Conservation (phyloP, 2,113 vertebrate species). For the Gallinago paraguaiae region DNA sequence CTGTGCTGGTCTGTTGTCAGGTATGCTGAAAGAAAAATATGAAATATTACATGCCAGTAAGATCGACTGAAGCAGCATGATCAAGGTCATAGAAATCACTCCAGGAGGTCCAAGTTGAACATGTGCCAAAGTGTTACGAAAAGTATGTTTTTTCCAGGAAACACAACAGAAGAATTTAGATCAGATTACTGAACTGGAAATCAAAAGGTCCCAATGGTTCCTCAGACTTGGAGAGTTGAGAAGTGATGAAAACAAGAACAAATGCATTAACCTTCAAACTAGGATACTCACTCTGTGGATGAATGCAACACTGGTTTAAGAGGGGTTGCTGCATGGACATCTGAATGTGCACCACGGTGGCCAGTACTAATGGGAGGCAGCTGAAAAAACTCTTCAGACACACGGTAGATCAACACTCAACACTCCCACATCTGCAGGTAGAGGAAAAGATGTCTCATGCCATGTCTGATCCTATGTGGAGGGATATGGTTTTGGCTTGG, state of each 20-base stretch:
- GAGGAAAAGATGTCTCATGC: background rate
- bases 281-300: background rate
- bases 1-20: background rate
- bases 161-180: slow-evolving; percentile 10
- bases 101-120: background rate
- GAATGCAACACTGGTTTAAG: background rate
- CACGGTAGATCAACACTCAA: background rate
- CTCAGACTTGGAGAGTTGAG: background rate
- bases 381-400: background rate
- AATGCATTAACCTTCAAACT: background rate
- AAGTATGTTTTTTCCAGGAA: background rate
- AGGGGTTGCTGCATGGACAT: background rate
- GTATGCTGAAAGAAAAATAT: background rate
- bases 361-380: background rate
- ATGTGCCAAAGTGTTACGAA: background rate
- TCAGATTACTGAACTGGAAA: slow-evolving; percentile 15
- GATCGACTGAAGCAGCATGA: background rate
- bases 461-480: background rate
- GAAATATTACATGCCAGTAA: background rate
- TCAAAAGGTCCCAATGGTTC: background rate
- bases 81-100: background rate
- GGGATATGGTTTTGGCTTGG: slow-evolving; percentile 37
- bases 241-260: background rate
- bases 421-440: background rate
- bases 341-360: background rate